phyloP scores from a whole-genome alignment of 2,797 vertebrate genomes.

The Hydrocynus forskahlii region DNA sequence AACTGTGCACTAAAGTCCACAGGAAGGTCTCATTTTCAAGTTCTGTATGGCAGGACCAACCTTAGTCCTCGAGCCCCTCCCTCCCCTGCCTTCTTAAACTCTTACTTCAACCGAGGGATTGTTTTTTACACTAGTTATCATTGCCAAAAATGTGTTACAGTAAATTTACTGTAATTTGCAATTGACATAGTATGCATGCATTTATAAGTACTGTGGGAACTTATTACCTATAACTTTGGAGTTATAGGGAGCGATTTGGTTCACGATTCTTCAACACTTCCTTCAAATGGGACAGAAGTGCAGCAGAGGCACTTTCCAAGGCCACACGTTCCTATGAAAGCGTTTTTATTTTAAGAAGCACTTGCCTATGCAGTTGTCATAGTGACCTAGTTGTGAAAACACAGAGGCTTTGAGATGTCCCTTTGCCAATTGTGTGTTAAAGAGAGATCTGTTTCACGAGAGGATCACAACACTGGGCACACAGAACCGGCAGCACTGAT shows the following conservation, averaged over 20 bases:
- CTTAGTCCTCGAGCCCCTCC: too few relatives aligned
- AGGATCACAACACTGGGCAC: constrained; percentile 15
- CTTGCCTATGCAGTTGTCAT: constrained; percentile 48
- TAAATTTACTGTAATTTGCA: too few relatives aligned
- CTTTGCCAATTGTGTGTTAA: constrained; percentile 28
- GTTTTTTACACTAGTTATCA: too few relatives aligned
- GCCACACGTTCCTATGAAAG: constrained; percentile 8
- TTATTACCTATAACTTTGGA: too few relatives aligned
- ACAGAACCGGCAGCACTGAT: neutral
- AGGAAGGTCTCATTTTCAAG: too few relatives aligned
- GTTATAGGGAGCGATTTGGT: neutral
- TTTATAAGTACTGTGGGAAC: neutral
- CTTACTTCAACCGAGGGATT: too few relatives aligned
- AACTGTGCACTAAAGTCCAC: too few relatives aligned
- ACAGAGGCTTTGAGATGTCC: constrained; percentile 24
- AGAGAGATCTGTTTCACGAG: constrained; percentile 17
- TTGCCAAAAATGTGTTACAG: too few relatives aligned
- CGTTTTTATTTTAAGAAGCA: constrained; percentile 32
- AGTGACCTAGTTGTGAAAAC: constrained; percentile 42
- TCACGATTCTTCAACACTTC: neutral
- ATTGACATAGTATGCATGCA: neutral
- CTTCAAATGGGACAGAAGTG: neutral
- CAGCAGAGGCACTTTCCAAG: constrained; percentile 6
- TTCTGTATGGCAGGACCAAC: too few relatives aligned
- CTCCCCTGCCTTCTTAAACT: too few relatives aligned